Evolutionary conservation across 2,113 vertebrate genomes (phyloP).

Genomic region (Lycaon pictus): DNA sequence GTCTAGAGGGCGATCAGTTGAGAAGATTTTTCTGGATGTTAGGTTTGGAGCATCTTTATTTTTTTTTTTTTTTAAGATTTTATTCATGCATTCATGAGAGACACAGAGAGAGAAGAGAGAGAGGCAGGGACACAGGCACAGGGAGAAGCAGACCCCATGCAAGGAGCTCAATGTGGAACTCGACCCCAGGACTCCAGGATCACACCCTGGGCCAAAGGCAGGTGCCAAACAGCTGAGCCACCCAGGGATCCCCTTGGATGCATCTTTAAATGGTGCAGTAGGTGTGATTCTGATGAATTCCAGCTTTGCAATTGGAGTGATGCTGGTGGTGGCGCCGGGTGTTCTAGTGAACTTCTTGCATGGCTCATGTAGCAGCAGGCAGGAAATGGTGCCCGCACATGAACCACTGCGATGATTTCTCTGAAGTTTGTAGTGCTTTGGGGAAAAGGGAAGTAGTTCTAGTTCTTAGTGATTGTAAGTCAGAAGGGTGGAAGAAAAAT

Average conservation of each 20-base stretch:
- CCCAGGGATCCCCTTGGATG: background rate
- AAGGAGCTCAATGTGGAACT: too few species aligned
- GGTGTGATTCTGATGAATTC: background rate
- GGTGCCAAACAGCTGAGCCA: too few species aligned
- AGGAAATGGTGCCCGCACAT: rapidly evolving
- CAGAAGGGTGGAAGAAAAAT: background rate
- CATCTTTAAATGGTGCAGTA: background rate
- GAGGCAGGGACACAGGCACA: too few species aligned
- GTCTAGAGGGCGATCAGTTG: background rate
- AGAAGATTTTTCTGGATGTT: background rate
- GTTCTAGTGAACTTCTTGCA: background rate
- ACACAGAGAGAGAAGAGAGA: too few species aligned
- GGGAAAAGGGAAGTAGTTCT: background rate
- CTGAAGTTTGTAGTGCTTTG: background rate
- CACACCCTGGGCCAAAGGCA: too few species aligned
- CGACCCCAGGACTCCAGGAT: too few species aligned
- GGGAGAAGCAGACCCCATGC: too few species aligned
- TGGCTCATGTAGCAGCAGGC: background rate
- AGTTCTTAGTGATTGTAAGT: background rate
- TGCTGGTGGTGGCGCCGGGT: background rate
- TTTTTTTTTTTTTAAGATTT: too few species aligned
- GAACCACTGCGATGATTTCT: background rate
- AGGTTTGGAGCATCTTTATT: background rate
- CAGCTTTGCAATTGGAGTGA: too few species aligned
- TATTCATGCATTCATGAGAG: too few species aligned